Evolutionary conservation across 2,797 vertebrate genomes (phyloP), one percentile per base, ranked within the genome.

Genomic region (Synanceia verrucosa): DNA sequence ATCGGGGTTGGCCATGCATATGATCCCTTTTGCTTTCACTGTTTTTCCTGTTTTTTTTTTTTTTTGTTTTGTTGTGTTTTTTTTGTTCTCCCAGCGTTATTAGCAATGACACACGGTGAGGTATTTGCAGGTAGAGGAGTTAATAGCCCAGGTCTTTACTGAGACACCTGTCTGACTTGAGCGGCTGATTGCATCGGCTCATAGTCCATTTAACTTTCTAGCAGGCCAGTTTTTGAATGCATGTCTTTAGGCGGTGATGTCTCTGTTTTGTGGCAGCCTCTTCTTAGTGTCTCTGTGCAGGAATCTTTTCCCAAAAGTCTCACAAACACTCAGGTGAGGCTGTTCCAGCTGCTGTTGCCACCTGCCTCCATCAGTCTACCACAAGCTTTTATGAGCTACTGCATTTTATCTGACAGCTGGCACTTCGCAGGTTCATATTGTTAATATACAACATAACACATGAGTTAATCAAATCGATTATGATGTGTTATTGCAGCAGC

Each of bases 1-100:
- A 90, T 91, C 86, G 56, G 63, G 88, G 70, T 82, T 70, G 86
- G 82, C 89, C 91, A 87, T 93, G 93, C 92, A 93, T 94, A 90
- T 89, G 89, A 92, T 94, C 86, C 84, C 84, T 71, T 88, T 86
- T 85, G 85, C 87, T 89, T 89, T 86, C 80, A 64, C 84, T 71
- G 65, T 77, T 88, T 77, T 86, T 85, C 74, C 61, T 70, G 55
- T n/a, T n/a, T n/a, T n/a, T n/a, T n/a, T n/a, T n/a, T n/a, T n/a
- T n/a, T n/a, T n/a, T n/a, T 57, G 48, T 58, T 70, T 64, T 7
- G 16, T 55, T 29, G 5, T 34, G 13, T 56, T 3, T 61, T 70
- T 67, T 78, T 46, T n/a, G n/a, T n/a, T n/a, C n/a, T n/a, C n/a
- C n/a, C 79, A 36, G 86, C 76, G 62, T 93, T 88, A 92, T 94